phyloP scores from a whole-genome alignment of 2,797 vertebrate species.

The Danio kyathit region DNA sequence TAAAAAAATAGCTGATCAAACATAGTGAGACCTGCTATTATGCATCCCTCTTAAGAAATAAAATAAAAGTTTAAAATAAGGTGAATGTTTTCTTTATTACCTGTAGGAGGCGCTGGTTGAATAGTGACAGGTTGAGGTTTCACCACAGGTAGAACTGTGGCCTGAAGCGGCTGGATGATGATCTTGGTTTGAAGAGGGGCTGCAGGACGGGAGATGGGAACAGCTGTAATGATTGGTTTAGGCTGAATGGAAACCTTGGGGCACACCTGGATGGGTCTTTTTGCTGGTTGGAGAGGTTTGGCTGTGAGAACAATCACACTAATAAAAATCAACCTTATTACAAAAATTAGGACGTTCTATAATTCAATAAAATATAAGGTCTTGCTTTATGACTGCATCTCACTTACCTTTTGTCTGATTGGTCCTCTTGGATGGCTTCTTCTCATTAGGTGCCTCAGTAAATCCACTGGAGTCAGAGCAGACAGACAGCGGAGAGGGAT shows the following conservation, averaged over 20 bases:
- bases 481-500: constrained; percentile 86
- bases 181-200: constrained; percentile 86
- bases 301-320: constrained; percentile 22
- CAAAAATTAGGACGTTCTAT: not conserved
- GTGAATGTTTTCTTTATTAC: constrained; percentile 70
- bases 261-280: constrained; percentile 80
- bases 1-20: not conserved
- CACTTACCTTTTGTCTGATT: constrained; percentile 74
- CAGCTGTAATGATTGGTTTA: constrained; percentile 86
- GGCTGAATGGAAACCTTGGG: constrained; percentile 90
- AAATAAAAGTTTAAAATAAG: too few species aligned
- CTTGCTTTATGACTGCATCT: not conserved
- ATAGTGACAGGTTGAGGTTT: constrained; percentile 86
- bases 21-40: not conserved
- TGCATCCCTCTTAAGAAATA: not conserved
- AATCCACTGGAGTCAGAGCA: constrained; percentile 84
- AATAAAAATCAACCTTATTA: not conserved
- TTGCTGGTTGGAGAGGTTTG: constrained; percentile 67
- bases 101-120: constrained; percentile 86
- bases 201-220: constrained; percentile 80
- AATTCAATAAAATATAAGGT: not conserved
- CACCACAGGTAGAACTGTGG: constrained; percentile 79
- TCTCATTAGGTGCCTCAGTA: constrained; percentile 71
- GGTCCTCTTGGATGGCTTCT: constrained; percentile 72
- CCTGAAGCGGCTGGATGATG: constrained; percentile 90